These are phyloP conservation scores for Pemphredon lugubris DNA, from an alignment of 2,888 invertebrate genomes.

Conservation along the genomic window DNA sequence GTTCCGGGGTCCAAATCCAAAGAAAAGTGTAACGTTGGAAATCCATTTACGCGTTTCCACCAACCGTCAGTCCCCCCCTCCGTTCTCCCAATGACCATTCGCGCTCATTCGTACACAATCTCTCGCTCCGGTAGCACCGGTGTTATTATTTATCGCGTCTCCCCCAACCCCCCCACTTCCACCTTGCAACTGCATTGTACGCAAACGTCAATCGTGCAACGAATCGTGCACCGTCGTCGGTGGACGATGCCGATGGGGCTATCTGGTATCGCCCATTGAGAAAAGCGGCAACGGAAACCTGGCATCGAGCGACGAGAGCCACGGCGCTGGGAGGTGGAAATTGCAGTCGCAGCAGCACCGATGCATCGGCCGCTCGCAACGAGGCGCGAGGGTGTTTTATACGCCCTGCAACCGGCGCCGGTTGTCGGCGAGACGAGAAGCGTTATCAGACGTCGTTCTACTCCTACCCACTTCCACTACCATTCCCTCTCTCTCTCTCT, in stretches of 20 bases:
- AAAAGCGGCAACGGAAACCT: constrained; percentile 15
- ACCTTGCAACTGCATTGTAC: neutral
- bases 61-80: no score
- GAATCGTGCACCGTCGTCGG: constrained; percentile 18
- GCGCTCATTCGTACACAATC: no score
- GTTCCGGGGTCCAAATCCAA: no score
- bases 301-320: constrained; percentile 30
- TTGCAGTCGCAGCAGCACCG: constrained; percentile 59
- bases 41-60: no score
- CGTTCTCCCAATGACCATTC: no score
- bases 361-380: constrained; percentile 44
- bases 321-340: constrained; percentile 35
- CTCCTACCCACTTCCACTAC: neutral
- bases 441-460: constrained; percentile 65
- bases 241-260: neutral
- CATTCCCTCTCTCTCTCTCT: neutral
- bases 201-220: constrained; percentile 26
- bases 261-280: constrained; percentile 35
- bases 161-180: neutral
- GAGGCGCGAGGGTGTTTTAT: constrained; percentile 54
- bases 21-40: no score
- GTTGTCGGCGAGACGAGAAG: constrained; percentile 65
- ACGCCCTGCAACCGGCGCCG: constrained; percentile 62
- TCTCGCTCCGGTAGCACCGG: neutral
- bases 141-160: constrained; percentile 31